A percentile compares a stretch with the other conserved stretches of the same genome.
Evolutionary conservation across 2,888 invertebrate genomes (phyloP).

Genomic region (Perizoma flavofasciatum): DNA sequence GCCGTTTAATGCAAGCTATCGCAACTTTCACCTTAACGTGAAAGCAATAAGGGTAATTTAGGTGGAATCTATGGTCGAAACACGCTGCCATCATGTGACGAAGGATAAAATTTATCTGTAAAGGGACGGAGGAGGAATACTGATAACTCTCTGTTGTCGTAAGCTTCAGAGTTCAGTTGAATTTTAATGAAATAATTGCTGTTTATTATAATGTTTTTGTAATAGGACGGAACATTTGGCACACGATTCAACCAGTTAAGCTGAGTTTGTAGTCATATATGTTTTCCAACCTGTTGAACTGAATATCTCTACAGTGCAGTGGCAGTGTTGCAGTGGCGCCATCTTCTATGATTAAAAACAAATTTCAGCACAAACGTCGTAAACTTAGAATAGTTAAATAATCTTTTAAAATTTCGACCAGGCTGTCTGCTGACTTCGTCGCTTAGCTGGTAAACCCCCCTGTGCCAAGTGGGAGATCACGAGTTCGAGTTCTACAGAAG

Average conservation of each 20-base stretch:
- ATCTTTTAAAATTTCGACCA: too few species aligned
- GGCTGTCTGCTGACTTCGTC: too few species aligned
- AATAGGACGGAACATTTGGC: too few species aligned
- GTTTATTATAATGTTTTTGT: neutral
- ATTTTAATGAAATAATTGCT: constrained; percentile 23
- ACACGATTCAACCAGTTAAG: too few species aligned
- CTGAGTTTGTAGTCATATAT: too few species aligned
- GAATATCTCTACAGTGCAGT: neutral
- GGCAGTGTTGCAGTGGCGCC: too few species aligned
- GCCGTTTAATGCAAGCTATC: constrained; percentile 12
- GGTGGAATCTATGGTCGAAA: constrained; percentile 16
- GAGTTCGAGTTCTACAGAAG: too few species aligned
- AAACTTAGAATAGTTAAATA: too few species aligned
- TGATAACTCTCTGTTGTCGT: constrained; percentile 35
- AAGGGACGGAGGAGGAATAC: constrained; percentile 41
- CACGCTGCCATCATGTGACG: constrained; percentile 39
- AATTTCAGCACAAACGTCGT: too few species aligned
- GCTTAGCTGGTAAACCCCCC: too few species aligned
- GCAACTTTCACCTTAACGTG: constrained; percentile 13
- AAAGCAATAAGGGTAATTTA: constrained; percentile 11
- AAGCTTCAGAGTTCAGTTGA: constrained; percentile 19
- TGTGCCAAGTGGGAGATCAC: too few species aligned
- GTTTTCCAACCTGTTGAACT: neutral
- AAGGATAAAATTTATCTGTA: constrained; percentile 44
- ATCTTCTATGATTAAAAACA: too few species aligned